Base-by-base conservation (phyloP, 2,797 vertebrate species). In the Synaphobranchus kaupii region DNA sequence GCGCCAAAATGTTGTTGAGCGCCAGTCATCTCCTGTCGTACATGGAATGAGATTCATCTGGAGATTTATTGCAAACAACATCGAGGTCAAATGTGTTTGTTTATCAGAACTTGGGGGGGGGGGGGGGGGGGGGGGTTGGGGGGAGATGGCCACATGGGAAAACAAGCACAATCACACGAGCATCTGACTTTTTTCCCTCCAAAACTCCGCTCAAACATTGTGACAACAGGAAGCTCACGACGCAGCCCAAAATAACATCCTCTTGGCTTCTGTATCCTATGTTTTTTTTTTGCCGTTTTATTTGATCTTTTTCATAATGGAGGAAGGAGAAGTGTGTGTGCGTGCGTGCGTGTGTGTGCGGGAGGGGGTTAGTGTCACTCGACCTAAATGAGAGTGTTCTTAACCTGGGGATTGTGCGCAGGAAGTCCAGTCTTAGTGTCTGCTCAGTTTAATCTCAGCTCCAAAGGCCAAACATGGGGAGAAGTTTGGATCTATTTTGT, bases 291-390 rank as follows among this genome's bases (percentile, higher is more conserved):
- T 34, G 28, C 25, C 0, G 50, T 83, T 83, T 83, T 17, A 87
- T 87, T 68, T 87, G 86, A 83, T 48, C 80, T 83, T 34, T 56
- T 54, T 83, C 52, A 58, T 56, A 58, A 83, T 34, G 47, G 52
- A 58, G 78, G 78, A 25, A 3, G 39, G 78, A 66, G 63, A 66
- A 12, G 25, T 9, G 28, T 39, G 28, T 22, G 28, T 76, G 13
- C 39, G 6, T 68, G 15, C 2, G 39, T 39, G 39, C 2, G 39
- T 39, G 39, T 39, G 39, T 39, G 39, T 39, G 39, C 39, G 58
- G 58, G 20, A 15, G 34, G 5, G 39, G 73, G 9, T 47, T 13
- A 48, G 76, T 48, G 76, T 48, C 76, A 80, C 39, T 44, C 6
- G 76, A 80, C 2, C 76, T 39, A 80, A 80, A 80, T 25, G 39